Percentiles rank a stretch among this genome's conserved stretches.
Conservation (phyloP, 2,888 invertebrate genomes). For the Monoplex corrugatus region DNA sequence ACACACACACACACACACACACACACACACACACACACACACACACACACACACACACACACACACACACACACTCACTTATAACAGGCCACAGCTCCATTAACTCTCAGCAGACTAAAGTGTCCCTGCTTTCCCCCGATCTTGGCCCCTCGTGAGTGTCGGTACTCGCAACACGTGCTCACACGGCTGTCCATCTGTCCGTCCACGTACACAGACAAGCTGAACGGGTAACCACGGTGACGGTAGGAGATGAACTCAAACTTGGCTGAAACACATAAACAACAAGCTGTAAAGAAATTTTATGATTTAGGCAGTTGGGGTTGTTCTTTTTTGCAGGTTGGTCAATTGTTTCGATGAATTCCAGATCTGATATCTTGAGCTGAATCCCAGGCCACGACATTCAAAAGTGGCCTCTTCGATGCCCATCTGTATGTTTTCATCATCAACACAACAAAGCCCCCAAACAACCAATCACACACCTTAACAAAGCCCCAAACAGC, state of each 20-base stretch:
- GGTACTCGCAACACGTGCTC: slow-evolving; percentile 82
- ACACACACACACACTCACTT: slow-evolving; percentile 64
- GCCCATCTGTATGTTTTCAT: too few species aligned
- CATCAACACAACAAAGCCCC: too few species aligned
- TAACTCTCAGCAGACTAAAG: slow-evolving; percentile 79
- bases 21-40: not conserved
- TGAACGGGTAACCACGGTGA: slow-evolving; percentile 82
- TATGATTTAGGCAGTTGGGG: too few species aligned
- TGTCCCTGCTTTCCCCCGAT: slow-evolving; percentile 82
- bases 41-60: not conserved
- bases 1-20: not conserved
- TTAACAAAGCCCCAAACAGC: not conserved
- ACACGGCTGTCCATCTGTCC: slow-evolving; percentile 81
- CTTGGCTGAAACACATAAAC: slow-evolving; percentile 66
- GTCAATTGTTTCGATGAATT: too few species aligned
- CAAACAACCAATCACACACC: not conserved
- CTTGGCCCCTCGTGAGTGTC: slow-evolving; percentile 78
- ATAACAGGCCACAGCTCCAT: slow-evolving; percentile 77
- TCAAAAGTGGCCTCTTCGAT: too few species aligned
- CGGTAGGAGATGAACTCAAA: slow-evolving; percentile 81
- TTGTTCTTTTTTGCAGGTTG: too few species aligned
- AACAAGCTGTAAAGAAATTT: too few species aligned
- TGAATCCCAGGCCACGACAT: too few species aligned
- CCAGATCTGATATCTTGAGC: too few species aligned
- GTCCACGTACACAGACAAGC: slow-evolving; percentile 81